phyloP scores from a whole-genome alignment of 2,113 vertebrate species.

The Podarcis muralis region DNA sequence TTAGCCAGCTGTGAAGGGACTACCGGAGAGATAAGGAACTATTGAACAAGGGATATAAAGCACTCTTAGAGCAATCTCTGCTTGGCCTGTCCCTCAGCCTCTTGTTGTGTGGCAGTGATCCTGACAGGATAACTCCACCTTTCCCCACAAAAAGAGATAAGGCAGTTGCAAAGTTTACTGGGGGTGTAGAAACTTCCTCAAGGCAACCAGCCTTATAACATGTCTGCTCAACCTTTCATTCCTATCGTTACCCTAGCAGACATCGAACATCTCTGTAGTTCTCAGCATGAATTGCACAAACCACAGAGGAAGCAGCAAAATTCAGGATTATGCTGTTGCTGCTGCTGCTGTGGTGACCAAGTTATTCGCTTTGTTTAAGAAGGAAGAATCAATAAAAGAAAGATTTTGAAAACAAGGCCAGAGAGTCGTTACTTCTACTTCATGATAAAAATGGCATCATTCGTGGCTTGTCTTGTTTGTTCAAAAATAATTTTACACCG shows the following conservation, averaged over 20 bases:
- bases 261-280: neutral
- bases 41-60: neutral
- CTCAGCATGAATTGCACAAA: conserved; percentile 30
- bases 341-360: too few species aligned
- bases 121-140: conserved; percentile 22
- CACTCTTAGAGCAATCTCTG: conserved; percentile 3
- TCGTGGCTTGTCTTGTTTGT: neutral
- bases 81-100: conserved; percentile 30
- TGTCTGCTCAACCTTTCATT: neutral
- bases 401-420: neutral
- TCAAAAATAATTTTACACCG: neutral
- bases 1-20: conserved; percentile 32
- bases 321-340: neutral
- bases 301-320: conserved; percentile 9
- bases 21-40: conserved; percentile 34
- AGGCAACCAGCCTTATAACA: neutral
- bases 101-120: conserved; percentile 34
- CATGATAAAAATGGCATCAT: neutral
- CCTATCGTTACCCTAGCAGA: neutral
- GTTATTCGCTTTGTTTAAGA: neutral
- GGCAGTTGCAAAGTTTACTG: neutral
- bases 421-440: neutral
- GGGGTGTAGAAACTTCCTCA: neutral
- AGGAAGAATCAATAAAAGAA: neutral
- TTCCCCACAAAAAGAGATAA: conserved; percentile 27